Evolutionary conservation across 2,888 invertebrate genomes (phyloP).

Genomic region (Volucella zonaria): DNA sequence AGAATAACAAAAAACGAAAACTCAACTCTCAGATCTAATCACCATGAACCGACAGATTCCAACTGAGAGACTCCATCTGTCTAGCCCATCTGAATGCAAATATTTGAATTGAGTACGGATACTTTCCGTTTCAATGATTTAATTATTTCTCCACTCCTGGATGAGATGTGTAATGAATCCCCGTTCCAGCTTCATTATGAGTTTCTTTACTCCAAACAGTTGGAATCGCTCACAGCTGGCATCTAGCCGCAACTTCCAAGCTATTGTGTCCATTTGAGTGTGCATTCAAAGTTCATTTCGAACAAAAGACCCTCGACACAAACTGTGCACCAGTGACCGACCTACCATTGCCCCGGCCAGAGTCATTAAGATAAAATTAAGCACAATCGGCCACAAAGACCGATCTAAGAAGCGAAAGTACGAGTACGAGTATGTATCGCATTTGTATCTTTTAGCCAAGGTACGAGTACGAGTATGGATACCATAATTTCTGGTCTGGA

Average conservation of each 20-base stretch:
- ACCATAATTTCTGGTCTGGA: slow-evolving; percentile 27
- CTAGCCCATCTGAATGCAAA: slow-evolving; percentile 35
- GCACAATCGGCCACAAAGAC: not conserved
- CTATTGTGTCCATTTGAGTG: too few species aligned
- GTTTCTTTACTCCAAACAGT: too few species aligned
- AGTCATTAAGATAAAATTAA: slow-evolving; percentile 48
- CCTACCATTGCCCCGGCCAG: slow-evolving; percentile 18
- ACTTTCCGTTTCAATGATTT: slow-evolving; percentile 47
- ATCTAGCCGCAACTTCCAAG: too few species aligned
- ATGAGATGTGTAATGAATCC: not conserved
- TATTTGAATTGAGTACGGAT: slow-evolving; percentile 6
- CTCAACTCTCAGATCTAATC: slow-evolving; percentile 25
- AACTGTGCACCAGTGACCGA: slow-evolving; percentile 29
- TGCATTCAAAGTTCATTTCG: too few species aligned
- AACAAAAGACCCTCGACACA: too few species aligned
- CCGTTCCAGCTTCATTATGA: too few species aligned
- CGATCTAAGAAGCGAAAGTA: too few species aligned
- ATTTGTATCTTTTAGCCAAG: too few species aligned
- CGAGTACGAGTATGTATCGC: too few species aligned
- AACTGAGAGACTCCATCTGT: slow-evolving; percentile 12
- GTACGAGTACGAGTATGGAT: too few species aligned
- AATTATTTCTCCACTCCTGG: slow-evolving; percentile 36
- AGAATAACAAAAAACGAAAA: not conserved
- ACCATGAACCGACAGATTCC: not conserved
- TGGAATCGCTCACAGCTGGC: too few species aligned